phyloP scores from a whole-genome alignment of 35 echinoderm and acorn worm species.

The Strongylocentrotus purpuratus region DNA sequence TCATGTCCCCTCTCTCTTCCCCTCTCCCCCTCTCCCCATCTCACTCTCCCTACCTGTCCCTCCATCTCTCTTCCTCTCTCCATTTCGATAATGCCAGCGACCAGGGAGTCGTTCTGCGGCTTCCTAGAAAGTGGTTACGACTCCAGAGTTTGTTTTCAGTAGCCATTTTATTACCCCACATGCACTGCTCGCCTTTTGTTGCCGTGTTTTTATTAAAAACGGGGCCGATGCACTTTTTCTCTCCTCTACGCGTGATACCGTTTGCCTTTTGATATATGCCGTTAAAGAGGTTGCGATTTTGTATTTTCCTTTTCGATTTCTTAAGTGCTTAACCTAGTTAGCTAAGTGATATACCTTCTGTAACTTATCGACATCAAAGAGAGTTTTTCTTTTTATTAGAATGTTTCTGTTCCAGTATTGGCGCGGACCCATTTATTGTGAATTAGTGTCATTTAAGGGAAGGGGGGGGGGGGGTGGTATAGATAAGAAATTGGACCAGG shows the following conservation, averaged over 20 bases:
- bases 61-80: not conserved
- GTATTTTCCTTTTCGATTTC: not conserved
- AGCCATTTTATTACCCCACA: slow-evolving; percentile 31
- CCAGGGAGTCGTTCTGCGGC: slow-evolving; percentile 14
- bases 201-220: slow-evolving; percentile 27
- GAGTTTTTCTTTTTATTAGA: not conserved
- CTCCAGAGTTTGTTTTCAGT: slow-evolving; percentile 37
- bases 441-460: not conserved
- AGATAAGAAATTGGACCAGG: not conserved
- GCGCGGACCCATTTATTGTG: not conserved
- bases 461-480: not conserved
- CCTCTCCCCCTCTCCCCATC: not conserved
- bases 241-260: not conserved
- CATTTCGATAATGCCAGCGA: not conserved
- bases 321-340: slow-evolving; percentile 35
- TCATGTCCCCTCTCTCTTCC: not conserved
- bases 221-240: slow-evolving; percentile 47
- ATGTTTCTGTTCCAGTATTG: not conserved
- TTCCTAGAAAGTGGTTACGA: slow-evolving; percentile 33
- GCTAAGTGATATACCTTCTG: slow-evolving; percentile 45
- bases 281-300: slow-evolving; percentile 42
- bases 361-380: slow-evolving; percentile 3
- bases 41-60: not conserved
- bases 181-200: slow-evolving; percentile 4
- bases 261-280: slow-evolving; percentile 47